Base-by-base conservation (phyloP, 2,113 vertebrate species). In the Ifrita kowaldi region DNA sequence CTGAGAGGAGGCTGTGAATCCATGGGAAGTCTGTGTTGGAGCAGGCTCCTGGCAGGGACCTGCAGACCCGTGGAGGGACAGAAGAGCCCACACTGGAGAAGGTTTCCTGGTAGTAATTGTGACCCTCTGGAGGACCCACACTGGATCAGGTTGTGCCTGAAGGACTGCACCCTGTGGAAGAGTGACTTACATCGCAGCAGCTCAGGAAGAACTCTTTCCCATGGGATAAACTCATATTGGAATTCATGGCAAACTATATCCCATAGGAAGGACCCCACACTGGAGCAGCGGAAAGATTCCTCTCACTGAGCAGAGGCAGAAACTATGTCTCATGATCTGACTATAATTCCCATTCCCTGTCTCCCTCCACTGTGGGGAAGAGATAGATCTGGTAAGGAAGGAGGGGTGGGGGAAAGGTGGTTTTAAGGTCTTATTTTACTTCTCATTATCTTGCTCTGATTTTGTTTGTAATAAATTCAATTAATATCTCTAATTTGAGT, bases 41-140 rank as follows among this genome's bases (percentile, higher is more conserved):
- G 32, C 21, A 32, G 22, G 14, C 14, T 73, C 7, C 56, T 32
- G 37, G 16, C 26, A 52, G 27, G 33, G 22, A 49, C 14, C 37
- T 27, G 9, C 32, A 60, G 46, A 37, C 4, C 7, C 11, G 2
- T 68, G 63, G 53, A 49, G 24, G 23, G 47, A 44, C 37, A 77
- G 22, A 52, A 26, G 27, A 27, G 17, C 17, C 14, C 18, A 23
- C 9, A 5, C 22, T 44, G 27, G 18, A 33, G 30, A 7, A 52
- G 11, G 22, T 23, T 37, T 52, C 37, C 22, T 27, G 63, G 33
- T 32, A 27, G 27, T 22, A 44, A 18, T 18, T 37, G 17, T 37
- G 37, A 27, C 2, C 2, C 14, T 14, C 2, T 57, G 44, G 20
- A 21, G 13, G 3, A 32, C 9, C 6, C 21, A 50, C 0, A 0